These are phyloP conservation scores for Hydropsyche tenuis DNA, from an alignment of 1,140 invertebrate species.

Conservation along the genomic window DNA sequence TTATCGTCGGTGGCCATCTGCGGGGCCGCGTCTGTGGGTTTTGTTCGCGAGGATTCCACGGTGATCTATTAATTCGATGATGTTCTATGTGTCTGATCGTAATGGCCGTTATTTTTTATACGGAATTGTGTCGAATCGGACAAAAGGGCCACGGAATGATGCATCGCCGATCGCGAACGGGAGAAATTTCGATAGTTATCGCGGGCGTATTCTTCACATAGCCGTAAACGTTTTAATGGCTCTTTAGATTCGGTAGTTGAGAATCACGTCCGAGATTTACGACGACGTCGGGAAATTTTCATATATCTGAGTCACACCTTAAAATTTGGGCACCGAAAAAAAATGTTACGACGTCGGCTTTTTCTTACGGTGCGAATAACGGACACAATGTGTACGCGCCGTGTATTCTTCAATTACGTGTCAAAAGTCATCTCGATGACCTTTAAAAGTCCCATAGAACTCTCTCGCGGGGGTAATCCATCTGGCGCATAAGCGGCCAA, in stretches of 20 bases:
- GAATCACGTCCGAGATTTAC: background rate
- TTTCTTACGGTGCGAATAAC: conserved; percentile 28
- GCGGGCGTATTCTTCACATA: too few relatives aligned
- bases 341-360: background rate
- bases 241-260: too few relatives aligned
- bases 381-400: conserved; percentile 22
- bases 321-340: background rate
- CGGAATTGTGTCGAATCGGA: too few relatives aligned
- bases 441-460: conserved; percentile 22
- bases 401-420: conserved; percentile 32
- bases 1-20: conserved; percentile 33
- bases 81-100: background rate
- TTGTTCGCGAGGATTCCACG: background rate
- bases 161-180: too few relatives aligned
- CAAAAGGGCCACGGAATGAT: background rate
- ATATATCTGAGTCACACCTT: conserved; percentile 5
- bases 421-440: conserved; percentile 38
- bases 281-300: background rate
- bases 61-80: background rate
- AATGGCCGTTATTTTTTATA: background rate
- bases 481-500: background rate
- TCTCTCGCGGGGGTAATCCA: background rate
- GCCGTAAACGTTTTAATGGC: too few relatives aligned
- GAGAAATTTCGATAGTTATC: too few relatives aligned
- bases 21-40: background rate